Base-by-base conservation (phyloP, 1,140 invertebrate species). In the Drosophila auraria region DNA sequence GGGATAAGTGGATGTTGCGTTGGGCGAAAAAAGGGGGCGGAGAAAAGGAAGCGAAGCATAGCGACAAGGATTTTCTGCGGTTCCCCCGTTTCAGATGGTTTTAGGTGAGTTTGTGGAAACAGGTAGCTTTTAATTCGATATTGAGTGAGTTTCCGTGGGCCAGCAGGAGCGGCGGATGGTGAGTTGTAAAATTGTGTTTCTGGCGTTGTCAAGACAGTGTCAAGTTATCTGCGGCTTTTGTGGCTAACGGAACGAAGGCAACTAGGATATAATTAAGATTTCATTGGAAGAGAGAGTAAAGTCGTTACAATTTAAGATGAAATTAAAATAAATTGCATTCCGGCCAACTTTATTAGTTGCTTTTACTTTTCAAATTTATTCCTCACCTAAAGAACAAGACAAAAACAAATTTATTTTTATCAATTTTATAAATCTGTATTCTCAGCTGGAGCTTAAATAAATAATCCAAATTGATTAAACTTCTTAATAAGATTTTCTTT, bases 91-190 rank as follows among this genome's bases (percentile, higher is more conserved):
- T 68, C 57, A 70, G 80, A 63, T 87, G 78, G 81, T 74, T 71
- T 83, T 70, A 90, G 86, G 84, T 84, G 81, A 61, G 71, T 81
- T 74, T 63, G 65, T 44, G 68, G 56, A 47, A 44, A 53, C 63
- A 20, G 53, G 72, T 65, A 64, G 60, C 75, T 63, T 72, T 86
- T 86, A 84, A 86, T 78, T 84, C 61, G 82, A 86, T 78, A 74
- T 74, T 73, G 56, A 72, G 74, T 47, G 49, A 49, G 63, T 42
- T 66, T 61, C 63, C 25, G 57, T 12, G n/a, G 27, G 25, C 30
- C 15, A 30, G 8, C 12, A 20, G 44, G 30, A 45, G 27, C 12
- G 11, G 2, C 4, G 17, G 15, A 50, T 40, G 56, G 42, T 33
- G 50, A 42, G 27, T 40, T 44, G 69, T 30, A 73, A 73, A 74